A percentile compares a stretch with the other conserved stretches of the same genome.
phyloP scores from a whole-genome alignment of 1,140 invertebrate genomes.

The Calliphora vicina region DNA sequence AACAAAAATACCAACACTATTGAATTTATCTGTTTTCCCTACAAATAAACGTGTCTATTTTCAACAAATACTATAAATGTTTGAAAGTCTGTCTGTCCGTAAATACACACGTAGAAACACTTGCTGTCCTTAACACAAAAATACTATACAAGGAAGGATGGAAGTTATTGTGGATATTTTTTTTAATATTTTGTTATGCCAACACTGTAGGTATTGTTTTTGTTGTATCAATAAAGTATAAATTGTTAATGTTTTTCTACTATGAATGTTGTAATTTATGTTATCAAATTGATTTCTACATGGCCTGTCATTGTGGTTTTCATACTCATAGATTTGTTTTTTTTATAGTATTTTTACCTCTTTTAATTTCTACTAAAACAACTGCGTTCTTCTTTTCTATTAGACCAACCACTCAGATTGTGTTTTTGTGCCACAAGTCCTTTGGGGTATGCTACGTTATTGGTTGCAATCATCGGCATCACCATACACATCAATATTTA shows the following conservation, averaged over 20 bases:
- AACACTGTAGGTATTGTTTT: neutral
- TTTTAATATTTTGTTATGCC: conserved; percentile 1
- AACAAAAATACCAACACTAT: neutral
- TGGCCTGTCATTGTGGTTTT: conserved; percentile 24
- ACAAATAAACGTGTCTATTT: conserved; percentile 6
- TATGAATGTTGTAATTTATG: conserved; percentile 19
- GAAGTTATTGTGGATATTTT: neutral
- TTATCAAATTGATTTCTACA: conserved; percentile 29
- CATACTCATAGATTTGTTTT: neutral
- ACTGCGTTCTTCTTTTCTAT: neutral
- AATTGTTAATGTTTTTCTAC: conserved; percentile 20
- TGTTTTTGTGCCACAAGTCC: neutral
- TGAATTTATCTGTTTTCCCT: neutral
- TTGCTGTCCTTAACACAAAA: neutral
- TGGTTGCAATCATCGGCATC: neutral
- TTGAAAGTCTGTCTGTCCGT: neutral
- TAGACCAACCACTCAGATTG: neutral
- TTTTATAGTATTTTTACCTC: neutral
- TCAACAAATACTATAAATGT: neutral
- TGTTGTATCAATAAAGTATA: conserved; percentile 32
- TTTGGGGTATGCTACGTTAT: neutral
- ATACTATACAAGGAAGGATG: neutral
- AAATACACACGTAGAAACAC: neutral
- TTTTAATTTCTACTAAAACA: neutral
- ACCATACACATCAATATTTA: neutral